phyloP scores from a whole-genome alignment of 2,113 vertebrate genomes.

The Elephantulus edwardii region DNA sequence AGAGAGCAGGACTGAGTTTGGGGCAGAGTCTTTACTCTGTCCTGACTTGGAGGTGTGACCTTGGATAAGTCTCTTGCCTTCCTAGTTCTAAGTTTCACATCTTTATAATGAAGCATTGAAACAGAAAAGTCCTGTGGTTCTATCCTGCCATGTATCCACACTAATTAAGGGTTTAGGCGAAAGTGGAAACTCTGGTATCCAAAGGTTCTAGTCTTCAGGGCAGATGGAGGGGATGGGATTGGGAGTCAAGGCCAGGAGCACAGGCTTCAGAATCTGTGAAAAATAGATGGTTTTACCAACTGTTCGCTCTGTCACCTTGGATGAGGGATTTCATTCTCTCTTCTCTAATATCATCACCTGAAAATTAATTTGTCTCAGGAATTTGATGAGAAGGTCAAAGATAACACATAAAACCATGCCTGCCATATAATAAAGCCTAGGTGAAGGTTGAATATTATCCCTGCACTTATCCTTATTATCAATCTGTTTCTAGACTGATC shows the following conservation, averaged over 20 bases:
- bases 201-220: not conserved
- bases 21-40: too few species aligned
- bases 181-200: not conserved
- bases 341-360: not conserved
- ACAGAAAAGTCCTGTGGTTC: not conserved
- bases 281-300: too few species aligned
- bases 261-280: not conserved
- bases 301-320: not conserved
- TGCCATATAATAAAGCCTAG: not conserved
- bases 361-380: not conserved
- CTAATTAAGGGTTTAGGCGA: not conserved
- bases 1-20: not conserved
- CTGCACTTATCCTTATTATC: too few species aligned
- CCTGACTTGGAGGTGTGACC: not conserved
- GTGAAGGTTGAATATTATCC: not conserved
- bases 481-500: not conserved
- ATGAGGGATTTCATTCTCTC: not conserved
- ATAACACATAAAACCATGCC: not conserved
- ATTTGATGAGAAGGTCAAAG: not conserved
- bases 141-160: not conserved
- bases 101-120: not conserved
- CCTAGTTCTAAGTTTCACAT: not conserved
- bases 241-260: not conserved
- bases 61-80: not conserved
- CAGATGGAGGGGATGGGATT: not conserved